A percentile compares a stretch with the other conserved stretches of the same genome.
phyloP scores from a whole-genome alignment of 2,797 vertebrate genomes.

The Myotis planiceps region DNA sequence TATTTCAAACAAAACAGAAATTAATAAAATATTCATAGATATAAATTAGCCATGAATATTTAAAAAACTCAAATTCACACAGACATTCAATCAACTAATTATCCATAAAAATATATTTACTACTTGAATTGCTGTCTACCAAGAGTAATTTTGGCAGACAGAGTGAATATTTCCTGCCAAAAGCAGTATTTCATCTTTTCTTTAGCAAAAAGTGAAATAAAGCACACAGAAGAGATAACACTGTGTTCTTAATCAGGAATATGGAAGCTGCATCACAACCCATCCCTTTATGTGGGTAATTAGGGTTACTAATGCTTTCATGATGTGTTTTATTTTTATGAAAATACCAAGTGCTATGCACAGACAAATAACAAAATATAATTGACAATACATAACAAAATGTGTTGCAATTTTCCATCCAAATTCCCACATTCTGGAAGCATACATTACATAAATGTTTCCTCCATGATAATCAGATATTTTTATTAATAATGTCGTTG shows the following conservation, averaged over 20 bases:
- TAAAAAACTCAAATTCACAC: conserved; percentile 58
- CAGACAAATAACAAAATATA: conserved; percentile 24
- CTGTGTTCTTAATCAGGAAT: conserved; percentile 51
- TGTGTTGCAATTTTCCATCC: not conserved
- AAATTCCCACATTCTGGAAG: not conserved
- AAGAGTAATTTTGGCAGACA: conserved; percentile 73
- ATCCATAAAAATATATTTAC: conserved; percentile 76
- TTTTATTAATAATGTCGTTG: not conserved
- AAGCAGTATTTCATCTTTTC: conserved; percentile 65
- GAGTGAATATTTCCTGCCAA: conserved; percentile 39
- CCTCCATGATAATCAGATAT: not conserved
- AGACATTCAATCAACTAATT: conserved; percentile 79
- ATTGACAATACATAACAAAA: not conserved
- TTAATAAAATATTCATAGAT: conserved; percentile 73
- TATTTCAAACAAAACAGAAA: conserved; percentile 68
- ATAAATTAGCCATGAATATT: conserved; percentile 76
- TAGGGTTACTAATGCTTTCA: not conserved
- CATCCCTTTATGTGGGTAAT: conserved; percentile 62
- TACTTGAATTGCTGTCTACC: conserved; percentile 73
- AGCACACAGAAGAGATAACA: conserved; percentile 52
- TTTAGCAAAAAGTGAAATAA: conserved; percentile 60
- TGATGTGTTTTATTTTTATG: conserved; percentile 21
- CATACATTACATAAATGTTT: not conserved
- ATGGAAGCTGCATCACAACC: not conserved
- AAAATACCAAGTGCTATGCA: conserved; percentile 59